Conservation (phyloP, 2,888 invertebrate genomes). For the Lamproptera curius region DNA sequence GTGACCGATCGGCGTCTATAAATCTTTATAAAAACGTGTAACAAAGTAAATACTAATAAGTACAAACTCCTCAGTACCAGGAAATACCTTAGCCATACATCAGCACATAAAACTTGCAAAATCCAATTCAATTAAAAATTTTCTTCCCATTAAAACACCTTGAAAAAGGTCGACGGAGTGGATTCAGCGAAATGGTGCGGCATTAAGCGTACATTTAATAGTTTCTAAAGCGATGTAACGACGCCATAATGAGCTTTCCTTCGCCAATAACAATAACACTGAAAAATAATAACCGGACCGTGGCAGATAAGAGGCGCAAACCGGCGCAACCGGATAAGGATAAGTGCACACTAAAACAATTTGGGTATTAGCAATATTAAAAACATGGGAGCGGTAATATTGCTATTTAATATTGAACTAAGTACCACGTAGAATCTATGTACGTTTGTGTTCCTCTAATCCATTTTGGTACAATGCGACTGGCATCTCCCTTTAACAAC, state of each 20-base stretch:
- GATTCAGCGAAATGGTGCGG: slow-evolving; percentile 61
- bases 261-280: slow-evolving; percentile 66
- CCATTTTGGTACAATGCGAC: too few species aligned
- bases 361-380: too few species aligned
- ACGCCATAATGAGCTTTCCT: slow-evolving; percentile 53
- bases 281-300: slow-evolving; percentile 62
- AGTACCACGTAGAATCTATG: too few species aligned
- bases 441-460: too few species aligned
- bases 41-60: too few species aligned
- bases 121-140: slow-evolving; percentile 5
- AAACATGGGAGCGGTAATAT: too few species aligned
- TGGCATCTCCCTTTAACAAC: too few species aligned
- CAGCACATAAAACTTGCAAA: background rate
- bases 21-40: too few species aligned
- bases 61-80: too few species aligned
- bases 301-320: slow-evolving; percentile 30
- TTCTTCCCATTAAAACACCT: background rate
- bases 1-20: too few species aligned
- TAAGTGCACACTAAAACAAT: background rate
- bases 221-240: slow-evolving; percentile 70
- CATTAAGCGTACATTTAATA: slow-evolving; percentile 64
- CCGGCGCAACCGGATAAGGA: slow-evolving; percentile 11
- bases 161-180: slow-evolving; percentile 15
- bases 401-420: too few species aligned
- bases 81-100: too few species aligned